Base-by-base conservation (phyloP, 35 echinoderm and acorn worm genomes). In the Acanthaster planci region DNA sequence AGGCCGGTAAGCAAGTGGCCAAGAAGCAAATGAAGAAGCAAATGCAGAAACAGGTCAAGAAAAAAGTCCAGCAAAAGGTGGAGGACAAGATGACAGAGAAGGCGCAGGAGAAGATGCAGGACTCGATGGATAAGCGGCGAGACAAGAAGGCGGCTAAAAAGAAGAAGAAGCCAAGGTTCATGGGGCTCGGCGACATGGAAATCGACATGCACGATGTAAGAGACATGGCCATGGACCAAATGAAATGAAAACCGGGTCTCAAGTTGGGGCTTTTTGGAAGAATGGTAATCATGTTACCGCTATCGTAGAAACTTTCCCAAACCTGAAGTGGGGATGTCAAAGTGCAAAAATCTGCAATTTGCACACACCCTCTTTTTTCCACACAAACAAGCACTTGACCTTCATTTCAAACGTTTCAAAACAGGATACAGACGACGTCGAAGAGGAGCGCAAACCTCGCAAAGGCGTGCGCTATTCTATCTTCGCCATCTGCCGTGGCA, bases 21-120 rank as follows among this genome's bases (percentile, higher is more conserved):
- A 77, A 86, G 68, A 79, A 87, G 52, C 26, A 87, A 29, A 37
- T 26, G 3, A 81, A 89, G 40, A 82, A 89, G 78, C 9, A 81
- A 32, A 15, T 57, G 15, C 60, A 89, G 59, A 36, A 89, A 2
- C 1, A 81, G 35, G 79, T 35, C 32, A 59, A 89, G 32, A 53
- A 89, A 15, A 32, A 50, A 18, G 57, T 38, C 0, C 81, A 89
- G 34, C 29, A 89, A 19, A 39, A 67, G 39, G 58, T 58, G 0
- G 67, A 89, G 38, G 67, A 89, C 37, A 38, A 89, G 39, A 57
- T 27, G 8, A 60, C 82, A 17, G 39, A 89, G 22, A 52, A 82
- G 27, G 57, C 32, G 0, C 81, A 82, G 19, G 67, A 89, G 42
- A 64, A 76, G 29, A 57, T 52, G 15, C 23, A 82, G 51, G 40